phyloP scores from a whole-genome alignment of 30 jellyfish, hydroid and myxozoan species.

The Aurelia sp. region DNA sequence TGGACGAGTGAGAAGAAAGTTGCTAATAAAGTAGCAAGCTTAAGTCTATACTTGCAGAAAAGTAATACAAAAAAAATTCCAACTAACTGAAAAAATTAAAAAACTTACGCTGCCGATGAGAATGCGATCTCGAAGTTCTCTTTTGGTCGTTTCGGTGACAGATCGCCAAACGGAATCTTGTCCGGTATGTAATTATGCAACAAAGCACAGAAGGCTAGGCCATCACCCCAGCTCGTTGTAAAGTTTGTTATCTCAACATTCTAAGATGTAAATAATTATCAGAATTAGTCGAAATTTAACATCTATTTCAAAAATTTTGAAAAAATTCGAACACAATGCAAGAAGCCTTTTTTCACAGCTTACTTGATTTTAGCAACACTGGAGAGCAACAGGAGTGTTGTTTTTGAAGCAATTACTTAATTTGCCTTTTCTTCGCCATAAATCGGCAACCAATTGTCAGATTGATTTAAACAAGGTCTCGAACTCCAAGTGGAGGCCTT shows the following conservation, averaged over 20 bases:
- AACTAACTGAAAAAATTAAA: no score
- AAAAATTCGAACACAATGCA: no score
- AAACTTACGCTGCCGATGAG: constrained; percentile 81
- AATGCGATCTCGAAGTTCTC: constrained; percentile 93
- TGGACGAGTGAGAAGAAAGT: no score
- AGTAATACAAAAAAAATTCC: no score
- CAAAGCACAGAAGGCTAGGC: constrained; percentile 97
- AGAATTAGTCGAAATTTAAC: no score
- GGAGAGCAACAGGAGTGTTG: not conserved
- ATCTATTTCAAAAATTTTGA: not conserved
- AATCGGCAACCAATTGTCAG: no score
- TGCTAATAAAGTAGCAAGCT: no score
- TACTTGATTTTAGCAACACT: not conserved
- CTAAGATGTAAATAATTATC: constrained; percentile 35
- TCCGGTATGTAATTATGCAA: constrained; percentile 87
- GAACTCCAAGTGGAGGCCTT: no score
- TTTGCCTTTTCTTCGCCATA: no score
- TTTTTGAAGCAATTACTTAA: no score
- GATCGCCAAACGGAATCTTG: constrained; percentile 80
- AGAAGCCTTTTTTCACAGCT: not conserved
- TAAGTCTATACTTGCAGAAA: no score
- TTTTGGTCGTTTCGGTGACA: constrained; percentile 62
- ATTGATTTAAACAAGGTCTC: no score
- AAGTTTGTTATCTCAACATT: constrained; percentile 89
- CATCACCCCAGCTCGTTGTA: constrained; percentile 95